Conservation (phyloP, 2,888 invertebrate species). For the Rhagonycha fulva region DNA sequence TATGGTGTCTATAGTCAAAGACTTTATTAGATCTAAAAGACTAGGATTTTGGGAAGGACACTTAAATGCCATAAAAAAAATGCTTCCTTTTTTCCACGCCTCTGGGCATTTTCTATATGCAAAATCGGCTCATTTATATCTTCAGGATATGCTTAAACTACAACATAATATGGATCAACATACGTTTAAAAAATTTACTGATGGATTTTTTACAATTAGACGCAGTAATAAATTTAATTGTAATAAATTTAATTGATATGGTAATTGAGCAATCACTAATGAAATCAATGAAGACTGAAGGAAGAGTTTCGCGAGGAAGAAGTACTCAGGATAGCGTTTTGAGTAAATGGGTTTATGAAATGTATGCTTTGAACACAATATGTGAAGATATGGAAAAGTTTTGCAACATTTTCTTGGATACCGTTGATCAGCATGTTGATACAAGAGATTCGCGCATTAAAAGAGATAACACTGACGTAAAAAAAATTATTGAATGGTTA, state of each 20-base stretch:
- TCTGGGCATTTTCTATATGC: too few species aligned
- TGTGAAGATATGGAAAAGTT: too few species aligned
- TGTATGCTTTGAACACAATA: conserved; percentile 40
- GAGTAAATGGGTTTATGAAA: conserved; percentile 47
- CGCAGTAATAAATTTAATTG: conserved; percentile 50
- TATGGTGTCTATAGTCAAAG: not conserved
- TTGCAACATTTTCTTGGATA: too few species aligned
- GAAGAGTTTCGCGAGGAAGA: conserved; percentile 49
- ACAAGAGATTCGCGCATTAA: too few species aligned
- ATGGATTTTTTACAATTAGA: conserved; percentile 46
- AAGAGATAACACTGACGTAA: too few species aligned
- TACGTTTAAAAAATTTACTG: conserved; percentile 37
- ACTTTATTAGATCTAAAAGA: not conserved
- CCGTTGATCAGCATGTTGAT: too few species aligned
- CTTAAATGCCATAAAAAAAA: not conserved
- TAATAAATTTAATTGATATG: conserved; percentile 50
- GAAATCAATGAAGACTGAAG: conserved; percentile 48
- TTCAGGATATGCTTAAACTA: too few species aligned
- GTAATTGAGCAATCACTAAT: conserved; percentile 44
- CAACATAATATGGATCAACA: not conserved
- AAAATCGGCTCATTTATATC: too few species aligned
- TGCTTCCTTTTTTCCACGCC: not conserved
- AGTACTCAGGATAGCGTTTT: conserved; percentile 48
- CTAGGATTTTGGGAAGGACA: not conserved
- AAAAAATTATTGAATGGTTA: too few species aligned